Percentiles rank a stretch among this genome's conserved stretches.
Conservation (phyloP, 2,797 vertebrate genomes). For the Peromyscus eremicus region DNA sequence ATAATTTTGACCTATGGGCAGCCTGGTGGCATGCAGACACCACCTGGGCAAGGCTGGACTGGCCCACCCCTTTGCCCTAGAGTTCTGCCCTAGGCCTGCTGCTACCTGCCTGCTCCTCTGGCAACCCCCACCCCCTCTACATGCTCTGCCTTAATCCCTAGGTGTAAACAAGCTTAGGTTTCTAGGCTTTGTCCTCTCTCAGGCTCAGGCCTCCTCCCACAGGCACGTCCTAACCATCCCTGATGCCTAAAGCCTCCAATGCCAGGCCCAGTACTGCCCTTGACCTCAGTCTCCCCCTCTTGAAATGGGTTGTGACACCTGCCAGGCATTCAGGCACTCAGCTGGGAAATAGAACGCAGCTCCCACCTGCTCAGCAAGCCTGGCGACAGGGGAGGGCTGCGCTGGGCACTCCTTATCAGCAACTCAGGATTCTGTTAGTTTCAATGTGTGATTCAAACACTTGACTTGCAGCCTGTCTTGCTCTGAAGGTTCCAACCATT, state of each 20-base stretch:
- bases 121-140: background rate
- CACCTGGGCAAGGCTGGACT: background rate
- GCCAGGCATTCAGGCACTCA: background rate
- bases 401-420: background rate
- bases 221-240: background rate
- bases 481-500: background rate
- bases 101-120: background rate
- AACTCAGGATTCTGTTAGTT: background rate
- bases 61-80: background rate
- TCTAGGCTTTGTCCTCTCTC: slow-evolving; percentile 21
- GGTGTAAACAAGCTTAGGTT: slow-evolving; percentile 52
- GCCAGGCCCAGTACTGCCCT: background rate
- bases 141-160: background rate
- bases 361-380: background rate
- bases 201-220: background rate
- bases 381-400: background rate
- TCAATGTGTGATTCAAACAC: background rate
- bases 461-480: background rate
- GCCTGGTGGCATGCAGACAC: background rate
- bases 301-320: background rate
- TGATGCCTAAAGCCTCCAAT: background rate
- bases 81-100: slow-evolving; percentile 23
- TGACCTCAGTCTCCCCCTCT: background rate
- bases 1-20: background rate
- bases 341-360: background rate